Base-by-base conservation (phyloP, 2,113 vertebrate genomes). In the Monarcha castaneiventris region DNA sequence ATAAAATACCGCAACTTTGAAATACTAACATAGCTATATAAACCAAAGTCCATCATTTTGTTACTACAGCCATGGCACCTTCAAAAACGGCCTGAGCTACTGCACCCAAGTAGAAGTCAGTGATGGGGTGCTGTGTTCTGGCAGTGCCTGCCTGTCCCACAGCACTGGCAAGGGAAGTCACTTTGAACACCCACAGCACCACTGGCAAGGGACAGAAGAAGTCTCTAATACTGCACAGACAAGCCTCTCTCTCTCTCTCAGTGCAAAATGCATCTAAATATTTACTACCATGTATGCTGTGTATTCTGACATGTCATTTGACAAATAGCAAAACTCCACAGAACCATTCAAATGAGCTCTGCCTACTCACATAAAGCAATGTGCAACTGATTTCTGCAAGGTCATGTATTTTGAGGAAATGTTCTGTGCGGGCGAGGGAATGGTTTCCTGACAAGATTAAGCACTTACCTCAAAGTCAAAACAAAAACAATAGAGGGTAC, bases 141-240 rank as follows among this genome's bases (percentile, higher is more conserved):
- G 32, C 48, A 77, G 63, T 0, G 2, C 37, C 19, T 20, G 52
- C 35, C 48, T 44, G 32, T 33, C 48, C 46, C 4, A 3, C 25
- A 3, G 48, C 27, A 3, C 9, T 3, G 52, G 4, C 0, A 0
- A 30, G 33, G 9, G 30, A 86, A 55, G 11, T 18, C 43, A 8
- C 39, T 46, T 37, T 8, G 0, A 46, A 56, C 46, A 59, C 43
- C n/a, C 48, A 21, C 52, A 63, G 35, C 9, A 39, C 59, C 43
- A 39, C 59, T 16, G 26, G 33, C 51, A 63, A 41, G 1, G 1
- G 46, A 58, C 61, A 74, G 32, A 63, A 59, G 32, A 23, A 62
- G n/a, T 46, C 52, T 19, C 32, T 41, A 69, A 69, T 18, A 30
- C 0, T 20, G 26, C 67, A 82, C 3, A 16, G 43, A 35, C 20